A percentile compares a stretch with the other conserved stretches of the same genome.
Evolutionary conservation across 1,140 invertebrate genomes (phyloP).

Genomic region (Sarcophaga peregrina): DNA sequence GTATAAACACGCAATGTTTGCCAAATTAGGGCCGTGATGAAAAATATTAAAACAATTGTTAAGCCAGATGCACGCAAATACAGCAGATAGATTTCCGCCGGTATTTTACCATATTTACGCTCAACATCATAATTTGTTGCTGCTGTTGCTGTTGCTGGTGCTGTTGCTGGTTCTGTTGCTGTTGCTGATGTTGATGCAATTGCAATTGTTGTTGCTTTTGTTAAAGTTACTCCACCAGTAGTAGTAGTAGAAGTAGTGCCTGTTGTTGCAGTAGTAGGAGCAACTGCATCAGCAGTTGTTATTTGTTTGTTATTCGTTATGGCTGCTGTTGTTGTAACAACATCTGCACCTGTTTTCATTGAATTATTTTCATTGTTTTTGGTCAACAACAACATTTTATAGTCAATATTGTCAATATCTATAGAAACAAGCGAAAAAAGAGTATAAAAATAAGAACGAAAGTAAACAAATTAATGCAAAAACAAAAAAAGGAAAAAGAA

Average conservation of each 20-base stretch:
- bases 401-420: constrained; percentile 50
- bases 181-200: too few species aligned
- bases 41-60: constrained; percentile 69
- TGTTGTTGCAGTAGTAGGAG: neutral
- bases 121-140: constrained; percentile 68
- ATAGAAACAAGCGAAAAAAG: neutral
- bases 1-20: constrained; percentile 72
- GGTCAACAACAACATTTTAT: constrained; percentile 49
- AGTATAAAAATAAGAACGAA: neutral
- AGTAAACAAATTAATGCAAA: too few species aligned
- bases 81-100: constrained; percentile 71
- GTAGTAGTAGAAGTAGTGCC: neutral
- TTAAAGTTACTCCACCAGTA: neutral
- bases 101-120: constrained; percentile 74
- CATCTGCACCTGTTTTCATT: constrained; percentile 7
- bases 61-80: constrained; percentile 75
- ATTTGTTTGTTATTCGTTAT: neutral
- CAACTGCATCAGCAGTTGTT: neutral
- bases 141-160: constrained; percentile 9
- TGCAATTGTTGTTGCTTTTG: neutral
- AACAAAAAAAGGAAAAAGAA: too few species aligned
- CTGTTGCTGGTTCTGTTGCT: constrained; percentile 3
- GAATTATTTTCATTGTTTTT: constrained; percentile 49
- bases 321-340: neutral
- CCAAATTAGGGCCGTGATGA: constrained; percentile 71